Evolutionary conservation across 1,140 invertebrate genomes (phyloP), one percentile per base, ranked within the genome.

Genomic region (Galendromus occidentalis): DNA sequence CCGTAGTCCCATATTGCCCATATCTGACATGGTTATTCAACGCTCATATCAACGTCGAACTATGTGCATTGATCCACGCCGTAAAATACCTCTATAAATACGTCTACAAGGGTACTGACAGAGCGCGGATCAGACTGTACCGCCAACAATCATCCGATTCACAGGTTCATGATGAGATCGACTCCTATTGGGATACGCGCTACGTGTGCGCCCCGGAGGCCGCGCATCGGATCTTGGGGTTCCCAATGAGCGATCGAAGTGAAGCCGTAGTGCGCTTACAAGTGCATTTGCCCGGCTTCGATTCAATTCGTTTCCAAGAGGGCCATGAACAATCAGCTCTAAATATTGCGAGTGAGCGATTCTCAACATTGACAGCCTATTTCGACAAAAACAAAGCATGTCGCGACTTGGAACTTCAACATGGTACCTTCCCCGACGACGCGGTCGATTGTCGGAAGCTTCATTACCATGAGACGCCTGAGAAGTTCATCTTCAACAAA

Each of bases 31-130:
- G 64, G 44, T 71, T 68, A 39, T 76, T 70, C 47, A 68, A 73
- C 47, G 42, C 39, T 39, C 74, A 75, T 63, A 75, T 75, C 9
- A 75, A 76, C 67, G 69, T 73, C 5, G 74, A 73, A 69, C 55
- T 69, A 66, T 74, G 71, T 65, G 41, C 69, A 42, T 68, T 69
- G 18, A 69, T 74, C 25, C 70, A 73, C 65, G 22, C 64, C 39
- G 67, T 71, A 14, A 75, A 75, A 65, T 75, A 75, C 67, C 42
- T 75, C 55, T 71, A 66, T 64, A 74, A 73, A 69, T 74, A 75
- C 66, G 20, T 72, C n/a, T 71, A 74, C 68, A 75, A 76, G 71
- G 74, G 71, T n/a, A 64, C 71, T 66, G 72, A 74, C 70, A 64
- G 63, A 28, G 67, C 69, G 25, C 64, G 44, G 65, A 20, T 69